A percentile compares a stretch with the other conserved stretches of the same genome.
Evolutionary conservation across 2,888 invertebrate genomes (phyloP).

Genomic region (Torymus auratus): DNA sequence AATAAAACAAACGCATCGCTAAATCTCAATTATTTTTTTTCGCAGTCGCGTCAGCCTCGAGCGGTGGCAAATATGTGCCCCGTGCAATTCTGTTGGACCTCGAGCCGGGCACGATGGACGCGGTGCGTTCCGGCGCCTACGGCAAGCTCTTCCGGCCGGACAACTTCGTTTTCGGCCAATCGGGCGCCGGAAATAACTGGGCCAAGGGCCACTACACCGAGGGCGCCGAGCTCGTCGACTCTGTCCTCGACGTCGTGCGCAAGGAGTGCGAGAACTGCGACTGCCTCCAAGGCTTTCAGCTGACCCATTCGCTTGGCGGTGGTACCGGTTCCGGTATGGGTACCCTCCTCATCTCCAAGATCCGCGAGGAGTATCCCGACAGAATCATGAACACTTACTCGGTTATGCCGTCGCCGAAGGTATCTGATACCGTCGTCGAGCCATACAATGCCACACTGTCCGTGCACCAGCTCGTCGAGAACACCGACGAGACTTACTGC

Average conservation of each 20-base stretch:
- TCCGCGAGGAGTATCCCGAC: slow-evolving; percentile 94
- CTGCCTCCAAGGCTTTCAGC: slow-evolving; percentile 91
- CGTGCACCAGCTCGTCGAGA: slow-evolving; percentile 93
- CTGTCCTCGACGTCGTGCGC: slow-evolving; percentile 89
- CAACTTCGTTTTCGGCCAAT: slow-evolving; percentile 81
- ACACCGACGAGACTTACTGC: slow-evolving; percentile 94
- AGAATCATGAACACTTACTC: slow-evolving; percentile 86
- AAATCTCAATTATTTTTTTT: background rate
- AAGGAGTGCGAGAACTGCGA: slow-evolving; percentile 95
- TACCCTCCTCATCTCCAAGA: slow-evolving; percentile 91
- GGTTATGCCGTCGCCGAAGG: slow-evolving; percentile 89
- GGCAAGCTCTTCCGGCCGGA: slow-evolving; percentile 83
- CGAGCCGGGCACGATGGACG: slow-evolving; percentile 86
- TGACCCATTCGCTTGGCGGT: slow-evolving; percentile 89
- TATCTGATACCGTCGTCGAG: slow-evolving; percentile 95
- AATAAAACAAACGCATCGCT: background rate
- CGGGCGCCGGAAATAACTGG: slow-evolving; percentile 78
- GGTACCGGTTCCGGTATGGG: slow-evolving; percentile 89
- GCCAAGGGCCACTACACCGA: slow-evolving; percentile 95
- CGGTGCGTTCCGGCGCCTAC: slow-evolving; percentile 82
- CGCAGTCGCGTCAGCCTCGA: slow-evolving; percentile 80
- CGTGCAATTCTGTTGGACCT: slow-evolving; percentile 82
- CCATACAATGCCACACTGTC: slow-evolving; percentile 95
- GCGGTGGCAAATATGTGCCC: slow-evolving; percentile 83
- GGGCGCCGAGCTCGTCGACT: slow-evolving; percentile 90